Base-by-base conservation (phyloP, 2,888 invertebrate species). In the Stenolophus ochropezus region DNA sequence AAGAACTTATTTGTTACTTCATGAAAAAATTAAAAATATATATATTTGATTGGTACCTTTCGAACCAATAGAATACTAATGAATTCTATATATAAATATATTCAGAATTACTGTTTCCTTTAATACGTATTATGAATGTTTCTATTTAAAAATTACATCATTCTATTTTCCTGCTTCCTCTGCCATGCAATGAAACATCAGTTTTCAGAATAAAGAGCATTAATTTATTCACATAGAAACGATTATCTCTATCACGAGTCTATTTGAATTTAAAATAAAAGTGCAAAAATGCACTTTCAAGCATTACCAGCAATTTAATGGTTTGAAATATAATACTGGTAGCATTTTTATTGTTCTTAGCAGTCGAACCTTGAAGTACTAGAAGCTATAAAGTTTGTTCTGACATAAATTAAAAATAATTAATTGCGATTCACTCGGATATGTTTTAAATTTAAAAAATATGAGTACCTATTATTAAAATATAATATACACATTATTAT, bases 221-320 rank as follows among this genome's bases (percentile, higher is more conserved):
- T 61, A 33, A 69, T 14, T 16, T 33, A 69, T 69, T 18, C 65
- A 69, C 42, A 69, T 69, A 65, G 16, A 33, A 65, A 65, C 27
- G 16, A 65, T 14, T 5, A 33, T 61, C 25, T n/a, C 1, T 16
- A 69, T 69, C 65, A 69, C 65, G 33, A 69, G 27, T 14, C 18
- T 27, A 65, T 65, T 65, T 65, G 33, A 65, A 65, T 8, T 56
- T 20, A 21, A 56, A 56, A 20, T 20, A 56, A 65, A 0, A 65
- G 8, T 27, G 33, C 58, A 33, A n/a, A n/a, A 18, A 69, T 33
- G 65, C 18, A 61, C 65, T 27, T 69, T 69, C 65, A 69, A 69
- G 16, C 27, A 69, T 25, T 25, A 61, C 14, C 2, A 25, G 0
- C 61, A 61, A 14, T 61, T 61, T 23, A 61, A 61, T 61, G 25